Conservation (phyloP, 1,140 invertebrate species). For the Nephila pilipes region DNA sequence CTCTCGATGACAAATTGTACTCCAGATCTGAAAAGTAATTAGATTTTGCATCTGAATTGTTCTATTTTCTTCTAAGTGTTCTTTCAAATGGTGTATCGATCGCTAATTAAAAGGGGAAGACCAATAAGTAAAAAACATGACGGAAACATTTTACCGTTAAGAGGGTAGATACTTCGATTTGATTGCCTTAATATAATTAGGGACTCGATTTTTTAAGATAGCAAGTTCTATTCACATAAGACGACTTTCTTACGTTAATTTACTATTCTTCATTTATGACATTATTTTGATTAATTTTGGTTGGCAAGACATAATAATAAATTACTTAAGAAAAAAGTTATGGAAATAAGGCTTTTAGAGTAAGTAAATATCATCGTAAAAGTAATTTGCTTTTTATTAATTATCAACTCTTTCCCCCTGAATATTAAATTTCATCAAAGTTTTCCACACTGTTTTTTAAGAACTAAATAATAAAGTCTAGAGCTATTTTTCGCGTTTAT, state of each 20-base stretch:
- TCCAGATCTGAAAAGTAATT: constrained; percentile 56
- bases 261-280: not conserved
- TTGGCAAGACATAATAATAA: not conserved
- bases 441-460: too few species aligned
- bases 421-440: too few species aligned
- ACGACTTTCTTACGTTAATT: not conserved
- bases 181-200: not conserved
- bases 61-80: constrained; percentile 48
- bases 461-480: too few species aligned
- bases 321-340: not conserved
- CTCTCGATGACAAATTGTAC: constrained; percentile 62
- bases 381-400: not conserved
- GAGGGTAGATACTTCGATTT: constrained; percentile 13
- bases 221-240: not conserved
- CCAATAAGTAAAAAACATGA: not conserved
- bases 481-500: too few species aligned
- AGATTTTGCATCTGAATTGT: constrained; percentile 57
- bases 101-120: constrained; percentile 41
- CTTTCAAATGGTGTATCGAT: constrained; percentile 64
- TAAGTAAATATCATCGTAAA: not conserved
- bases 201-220: not conserved
- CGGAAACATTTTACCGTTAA: constrained; percentile 4
- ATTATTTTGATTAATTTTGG: not conserved
- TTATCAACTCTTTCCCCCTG: not conserved
- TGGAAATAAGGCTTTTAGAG: not conserved